Evolutionary conservation across 2,113 vertebrate species (phyloP).

Genomic region (Nothoprocta perdicaria): DNA sequence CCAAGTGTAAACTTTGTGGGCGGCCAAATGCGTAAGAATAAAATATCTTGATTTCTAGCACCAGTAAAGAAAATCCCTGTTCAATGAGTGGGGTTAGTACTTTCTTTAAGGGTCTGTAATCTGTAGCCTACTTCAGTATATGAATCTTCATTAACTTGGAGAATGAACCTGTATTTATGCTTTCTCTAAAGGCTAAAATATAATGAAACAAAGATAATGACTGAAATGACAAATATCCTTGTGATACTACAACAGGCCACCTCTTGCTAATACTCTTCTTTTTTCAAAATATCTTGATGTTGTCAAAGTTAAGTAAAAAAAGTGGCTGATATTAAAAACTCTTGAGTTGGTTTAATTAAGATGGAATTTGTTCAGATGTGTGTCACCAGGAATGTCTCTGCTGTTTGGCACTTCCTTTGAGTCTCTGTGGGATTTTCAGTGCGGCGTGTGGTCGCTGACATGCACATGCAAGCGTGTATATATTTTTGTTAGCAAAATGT

Average conservation of each 20-base stretch:
- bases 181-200: not conserved
- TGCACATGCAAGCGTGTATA: too few species aligned
- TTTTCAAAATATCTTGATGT: not conserved
- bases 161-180: not conserved
- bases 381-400: too few species aligned
- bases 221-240: not conserved
- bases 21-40: not conserved
- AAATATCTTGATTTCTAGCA: not conserved
- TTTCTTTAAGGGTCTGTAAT: not conserved
- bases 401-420: too few species aligned
- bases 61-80: too few species aligned
- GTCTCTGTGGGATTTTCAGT: too few species aligned
- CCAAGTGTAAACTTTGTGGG: not conserved
- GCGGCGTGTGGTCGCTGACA: too few species aligned
- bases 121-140: not conserved
- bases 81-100: not conserved
- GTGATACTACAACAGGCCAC: not conserved
- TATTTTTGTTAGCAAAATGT: too few species aligned
- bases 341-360: too few species aligned
- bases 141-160: too few species aligned
- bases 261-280: not conserved
- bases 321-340: not conserved
- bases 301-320: not conserved
- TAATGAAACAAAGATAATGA: not conserved
- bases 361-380: too few species aligned